Percentiles rank a stretch among this genome's conserved stretches.
phyloP scores from a whole-genome alignment of 2,113 vertebrate genomes.

The Oreochromis spilurus region DNA sequence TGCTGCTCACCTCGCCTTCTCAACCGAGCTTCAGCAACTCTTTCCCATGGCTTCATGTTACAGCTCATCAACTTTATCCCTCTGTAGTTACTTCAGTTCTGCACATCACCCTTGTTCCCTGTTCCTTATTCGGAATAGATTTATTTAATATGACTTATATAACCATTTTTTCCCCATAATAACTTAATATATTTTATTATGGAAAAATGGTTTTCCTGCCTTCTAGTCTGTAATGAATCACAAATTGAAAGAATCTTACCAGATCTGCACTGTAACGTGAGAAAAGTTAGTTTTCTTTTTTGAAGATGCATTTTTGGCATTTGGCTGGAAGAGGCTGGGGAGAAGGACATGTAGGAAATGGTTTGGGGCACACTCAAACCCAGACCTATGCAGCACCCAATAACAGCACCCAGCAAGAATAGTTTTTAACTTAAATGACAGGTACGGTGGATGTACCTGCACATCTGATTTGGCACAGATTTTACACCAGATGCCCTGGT shows the following conservation, averaged over 20 bases:
- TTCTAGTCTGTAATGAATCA: background rate
- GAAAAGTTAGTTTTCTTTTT: background rate
- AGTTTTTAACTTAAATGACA: background rate
- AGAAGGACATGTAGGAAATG: background rate
- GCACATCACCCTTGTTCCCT: background rate
- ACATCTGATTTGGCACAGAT: background rate
- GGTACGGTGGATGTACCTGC: background rate
- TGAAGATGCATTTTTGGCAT: background rate
- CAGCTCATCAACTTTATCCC: background rate
- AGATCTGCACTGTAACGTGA: background rate
- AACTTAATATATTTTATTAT: background rate
- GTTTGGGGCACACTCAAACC: background rate
- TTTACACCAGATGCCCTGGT: background rate
- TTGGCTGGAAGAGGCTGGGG: background rate
- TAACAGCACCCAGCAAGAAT: background rate
- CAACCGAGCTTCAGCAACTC: background rate
- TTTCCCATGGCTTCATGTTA: background rate
- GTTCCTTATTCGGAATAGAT: background rate
- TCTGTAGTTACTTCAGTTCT: background rate
- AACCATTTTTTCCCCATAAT: background rate
- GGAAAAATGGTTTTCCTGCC: background rate
- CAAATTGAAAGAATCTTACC: background rate
- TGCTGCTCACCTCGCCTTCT: background rate
- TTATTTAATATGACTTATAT: background rate
- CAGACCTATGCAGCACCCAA: background rate